Evolutionary conservation across 2,113 vertebrate genomes (phyloP).

Genomic region (Cynopterus brachyotis): DNA sequence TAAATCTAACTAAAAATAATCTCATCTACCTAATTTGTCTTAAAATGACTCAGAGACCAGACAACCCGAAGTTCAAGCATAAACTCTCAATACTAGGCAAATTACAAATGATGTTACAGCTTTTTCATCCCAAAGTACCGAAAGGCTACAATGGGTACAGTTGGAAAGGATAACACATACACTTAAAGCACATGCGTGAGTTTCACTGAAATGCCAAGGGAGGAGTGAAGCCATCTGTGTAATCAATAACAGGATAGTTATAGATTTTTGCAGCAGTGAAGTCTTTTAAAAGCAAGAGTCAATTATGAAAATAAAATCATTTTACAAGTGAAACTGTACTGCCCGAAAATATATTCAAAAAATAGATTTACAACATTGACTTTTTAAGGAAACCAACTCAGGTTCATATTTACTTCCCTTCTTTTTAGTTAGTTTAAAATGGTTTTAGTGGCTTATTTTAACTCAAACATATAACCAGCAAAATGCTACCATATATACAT

Average conservation of each 20-base stretch:
- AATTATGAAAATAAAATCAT: constrained; percentile 70
- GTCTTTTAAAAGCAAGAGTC: constrained; percentile 67
- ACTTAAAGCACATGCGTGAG: background rate
- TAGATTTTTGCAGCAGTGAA: constrained; percentile 56
- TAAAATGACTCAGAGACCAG: background rate
- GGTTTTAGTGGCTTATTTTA: constrained; percentile 20
- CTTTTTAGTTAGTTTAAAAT: constrained; percentile 16
- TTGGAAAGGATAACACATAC: constrained; percentile 11
- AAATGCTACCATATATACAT: constrained; percentile 1
- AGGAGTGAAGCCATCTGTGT: constrained; percentile 59
- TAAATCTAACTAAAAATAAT: constrained; percentile 40
- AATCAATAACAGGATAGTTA: constrained; percentile 71
- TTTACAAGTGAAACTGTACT: constrained; percentile 48
- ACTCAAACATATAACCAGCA: constrained; percentile 11
- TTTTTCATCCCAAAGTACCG: background rate
- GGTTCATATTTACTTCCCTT: constrained; percentile 16
- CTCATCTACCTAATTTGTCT: background rate
- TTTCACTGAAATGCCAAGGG: constrained; percentile 47
- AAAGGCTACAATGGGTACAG: background rate
- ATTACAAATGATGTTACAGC: background rate
- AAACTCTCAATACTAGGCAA: constrained; percentile 33
- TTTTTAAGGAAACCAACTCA: constrained; percentile 44
- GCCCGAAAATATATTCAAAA: constrained; percentile 26
- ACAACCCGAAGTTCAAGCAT: background rate
- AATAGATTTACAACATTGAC: constrained; percentile 2